Evolutionary conservation across 2,888 invertebrate genomes (phyloP).

Genomic region (Andrena minutula): DNA sequence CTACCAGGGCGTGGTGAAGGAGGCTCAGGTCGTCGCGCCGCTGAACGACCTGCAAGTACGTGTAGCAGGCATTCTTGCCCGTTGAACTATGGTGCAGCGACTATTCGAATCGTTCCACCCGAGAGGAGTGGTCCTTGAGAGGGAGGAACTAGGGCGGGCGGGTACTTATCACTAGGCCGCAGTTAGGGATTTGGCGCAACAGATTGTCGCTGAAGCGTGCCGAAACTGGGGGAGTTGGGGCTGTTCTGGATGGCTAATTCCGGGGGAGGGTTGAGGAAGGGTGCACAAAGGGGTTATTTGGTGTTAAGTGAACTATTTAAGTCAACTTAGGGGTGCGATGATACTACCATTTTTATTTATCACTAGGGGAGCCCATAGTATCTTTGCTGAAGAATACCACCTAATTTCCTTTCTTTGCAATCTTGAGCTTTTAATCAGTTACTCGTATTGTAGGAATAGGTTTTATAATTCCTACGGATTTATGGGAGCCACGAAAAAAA

Average conservation of each 20-base stretch:
- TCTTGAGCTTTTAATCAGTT: too few species aligned
- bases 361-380: too few species aligned
- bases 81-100: not conserved
- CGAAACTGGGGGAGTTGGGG: not conserved
- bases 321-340: too few species aligned
- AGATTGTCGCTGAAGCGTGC: not conserved
- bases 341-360: too few species aligned
- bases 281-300: too few species aligned
- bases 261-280: not conserved
- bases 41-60: constrained; percentile 90
- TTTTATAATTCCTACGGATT: too few species aligned
- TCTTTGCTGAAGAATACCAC: too few species aligned
- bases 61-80: not conserved
- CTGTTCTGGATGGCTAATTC: not conserved
- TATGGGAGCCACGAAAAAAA: too few species aligned
- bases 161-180: constrained; percentile 1
- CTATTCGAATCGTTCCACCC: constrained; percentile 2
- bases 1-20: constrained; percentile 92
- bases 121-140: not conserved
- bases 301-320: too few species aligned
- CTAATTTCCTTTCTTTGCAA: too few species aligned
- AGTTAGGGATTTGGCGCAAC: constrained; percentile 1
- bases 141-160: not conserved
- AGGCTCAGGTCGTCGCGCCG: constrained; percentile 91
- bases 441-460: too few species aligned